Base-by-base conservation (phyloP, 2,888 invertebrate genomes). In the Hanleya hanleyi region DNA sequence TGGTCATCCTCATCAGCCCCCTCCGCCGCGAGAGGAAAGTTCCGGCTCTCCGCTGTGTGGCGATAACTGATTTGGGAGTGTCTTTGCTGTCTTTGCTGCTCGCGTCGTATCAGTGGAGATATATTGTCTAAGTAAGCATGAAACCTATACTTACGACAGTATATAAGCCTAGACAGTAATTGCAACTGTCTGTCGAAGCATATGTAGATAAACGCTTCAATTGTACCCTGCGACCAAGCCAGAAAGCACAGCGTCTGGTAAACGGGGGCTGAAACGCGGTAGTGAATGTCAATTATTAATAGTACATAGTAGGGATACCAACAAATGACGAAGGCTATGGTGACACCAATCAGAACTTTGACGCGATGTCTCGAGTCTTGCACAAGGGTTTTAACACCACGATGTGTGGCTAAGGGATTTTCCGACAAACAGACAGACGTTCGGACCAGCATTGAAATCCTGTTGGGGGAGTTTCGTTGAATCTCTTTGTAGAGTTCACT, bases 261-360 rank as follows among this genome's bases (percentile, higher is more conserved):
- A 15, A 90, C 84, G 81, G 87, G 88, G 35, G 87, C 84, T 18
- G 88, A 87, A 38, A 87, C 87, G 36, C 78, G 79, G 78, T 88
- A 90, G 71, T 84, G 80, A 33, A 87, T 85, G 77, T 90, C 90
- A 36, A 88, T 82, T 26, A 90, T 68, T 15, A 88, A 87, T 37
- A 90, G 82, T 22, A 88, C 77, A 74, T 89, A 90, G 26, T 89
- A 82, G 1, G 90, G 90, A 73, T 89, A 90, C 90, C 90, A 90
- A 76, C 88, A 89, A 7, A 89, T 47, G 18, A 87, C 82, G 78
- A 87, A 90, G 18, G 87, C 78, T 12, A 83, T 79, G 3, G 86
- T 84, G 47, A 87, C 87, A 35, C 86, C 77, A 51, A 89, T 88
- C 69, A 90, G 86, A 32, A 89, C 87, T 70, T 87, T 86, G 29